These are phyloP conservation scores for Willisornis vidua DNA, from an alignment of 2,113 vertebrate genomes.

Conservation along the genomic window DNA sequence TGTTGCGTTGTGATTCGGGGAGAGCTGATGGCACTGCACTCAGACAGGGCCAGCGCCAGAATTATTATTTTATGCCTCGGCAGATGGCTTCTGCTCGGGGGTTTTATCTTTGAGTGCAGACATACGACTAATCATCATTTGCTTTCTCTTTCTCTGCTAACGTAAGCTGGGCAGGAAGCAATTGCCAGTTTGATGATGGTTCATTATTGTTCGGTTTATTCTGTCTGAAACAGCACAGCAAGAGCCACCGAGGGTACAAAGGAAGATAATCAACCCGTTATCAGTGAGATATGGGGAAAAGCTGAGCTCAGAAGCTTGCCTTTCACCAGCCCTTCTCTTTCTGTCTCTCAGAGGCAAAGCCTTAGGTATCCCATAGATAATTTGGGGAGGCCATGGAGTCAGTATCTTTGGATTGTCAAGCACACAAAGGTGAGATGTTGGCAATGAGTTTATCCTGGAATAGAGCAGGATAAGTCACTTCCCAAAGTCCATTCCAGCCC, in stretches of 20 bases:
- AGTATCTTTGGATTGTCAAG: neutral
- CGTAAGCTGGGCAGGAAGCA: constrained; percentile 55
- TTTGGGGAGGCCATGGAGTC: accelerated
- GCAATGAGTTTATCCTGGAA: neutral
- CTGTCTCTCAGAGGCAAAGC: neutral
- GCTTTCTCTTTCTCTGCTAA: constrained; percentile 54
- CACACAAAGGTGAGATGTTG: neutral
- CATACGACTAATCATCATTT: constrained; percentile 50
- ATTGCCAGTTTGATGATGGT: constrained; percentile 27
- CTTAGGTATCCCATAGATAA: neutral
- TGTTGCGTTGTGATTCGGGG: neutral
- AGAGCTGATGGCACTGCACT: constrained; percentile 47
- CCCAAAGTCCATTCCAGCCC: neutral
- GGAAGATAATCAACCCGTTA: neutral
- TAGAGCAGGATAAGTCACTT: neutral
- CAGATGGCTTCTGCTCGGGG: constrained; percentile 71
- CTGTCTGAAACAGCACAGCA: constrained; percentile 29
- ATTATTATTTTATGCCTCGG: constrained; percentile 69
- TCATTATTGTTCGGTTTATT: constrained; percentile 29
- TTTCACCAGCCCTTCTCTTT: neutral
- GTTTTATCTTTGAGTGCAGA: constrained; percentile 64
- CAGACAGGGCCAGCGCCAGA: constrained; percentile 44
- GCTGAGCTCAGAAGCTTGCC: neutral
- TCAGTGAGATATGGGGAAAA: neutral
- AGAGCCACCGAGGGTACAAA: constrained; percentile 26